A percentile compares a stretch with the other conserved stretches of the same genome.
These are phyloP conservation scores for Apodemus speciosus DNA, from an alignment of 2,113 vertebrate species.

Conservation along the genomic window DNA sequence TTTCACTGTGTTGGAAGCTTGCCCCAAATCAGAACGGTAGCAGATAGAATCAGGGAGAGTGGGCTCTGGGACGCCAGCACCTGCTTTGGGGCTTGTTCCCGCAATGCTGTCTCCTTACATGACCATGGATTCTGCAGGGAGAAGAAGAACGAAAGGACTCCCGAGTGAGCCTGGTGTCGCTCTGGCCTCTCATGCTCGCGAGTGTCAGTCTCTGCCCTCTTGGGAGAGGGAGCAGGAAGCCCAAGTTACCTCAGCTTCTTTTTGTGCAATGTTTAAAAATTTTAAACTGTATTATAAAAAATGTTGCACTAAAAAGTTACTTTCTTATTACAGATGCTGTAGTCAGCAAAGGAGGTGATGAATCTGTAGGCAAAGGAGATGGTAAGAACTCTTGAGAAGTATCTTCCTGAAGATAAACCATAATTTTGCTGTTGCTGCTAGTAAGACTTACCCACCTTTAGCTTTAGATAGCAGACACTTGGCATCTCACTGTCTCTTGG, in stretches of 20 bases:
- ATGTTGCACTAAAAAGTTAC: not conserved
- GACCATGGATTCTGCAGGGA: not conserved
- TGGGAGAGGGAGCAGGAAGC: slow-evolving; percentile 27
- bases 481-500: not conserved
- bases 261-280: not conserved
- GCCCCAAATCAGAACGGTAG: not conserved
- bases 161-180: not conserved
- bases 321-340: slow-evolving; percentile 83
- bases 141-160: slow-evolving; percentile 6
- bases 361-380: slow-evolving; percentile 84
- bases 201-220: not conserved
- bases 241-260: not conserved
- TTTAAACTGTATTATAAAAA: not conserved
- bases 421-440: not conserved
- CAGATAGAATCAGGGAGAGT: not conserved
- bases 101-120: not conserved
- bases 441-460: not conserved
- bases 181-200: not conserved
- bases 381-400: slow-evolving; percentile 80
- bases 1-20: not conserved
- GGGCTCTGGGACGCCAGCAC: not conserved
- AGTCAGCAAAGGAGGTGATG: slow-evolving; percentile 82
- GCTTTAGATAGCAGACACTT: not conserved
- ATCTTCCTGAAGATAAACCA: slow-evolving; percentile 44
- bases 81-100: not conserved